Conservation (phyloP, 2,113 vertebrate genomes). For the Oriolus oriolus region DNA sequence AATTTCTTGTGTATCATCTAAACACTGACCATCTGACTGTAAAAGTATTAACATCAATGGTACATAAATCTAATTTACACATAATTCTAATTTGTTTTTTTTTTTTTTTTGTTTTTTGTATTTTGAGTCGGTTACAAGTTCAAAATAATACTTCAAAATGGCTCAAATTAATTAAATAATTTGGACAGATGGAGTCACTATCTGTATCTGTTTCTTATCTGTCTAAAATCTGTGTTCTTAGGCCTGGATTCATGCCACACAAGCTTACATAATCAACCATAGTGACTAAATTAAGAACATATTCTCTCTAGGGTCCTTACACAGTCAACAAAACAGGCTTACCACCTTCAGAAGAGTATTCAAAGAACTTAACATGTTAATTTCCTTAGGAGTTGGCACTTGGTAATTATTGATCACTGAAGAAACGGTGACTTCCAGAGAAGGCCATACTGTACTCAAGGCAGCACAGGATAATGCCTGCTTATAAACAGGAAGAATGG, state of each 20-base stretch:
- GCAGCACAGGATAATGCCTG: not conserved
- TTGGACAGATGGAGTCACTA: not conserved
- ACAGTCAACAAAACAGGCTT: not conserved
- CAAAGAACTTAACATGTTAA: not conserved
- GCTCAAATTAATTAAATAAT: not conserved
- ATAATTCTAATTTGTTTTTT: not conserved
- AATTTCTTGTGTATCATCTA: not conserved
- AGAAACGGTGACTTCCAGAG: not conserved
- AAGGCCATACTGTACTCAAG: not conserved
- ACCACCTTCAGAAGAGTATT: not conserved
- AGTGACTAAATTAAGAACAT: not conserved
- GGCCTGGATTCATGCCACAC: not conserved
- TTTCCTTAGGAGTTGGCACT: not conserved
- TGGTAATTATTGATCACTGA: not conserved
- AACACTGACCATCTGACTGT: not conserved
- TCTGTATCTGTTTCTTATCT: not conserved
- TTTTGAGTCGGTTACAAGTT: not conserved
- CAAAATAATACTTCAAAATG: not conserved
- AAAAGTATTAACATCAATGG: not conserved
- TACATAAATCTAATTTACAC: not conserved
- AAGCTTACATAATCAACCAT: not conserved
- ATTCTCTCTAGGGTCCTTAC: not conserved
- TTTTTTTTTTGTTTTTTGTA: not conserved
- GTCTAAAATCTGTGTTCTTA: not conserved
- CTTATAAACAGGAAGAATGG: not conserved